Base-by-base conservation (phyloP, 2,888 invertebrate species). In the Catocala fraxini region DNA sequence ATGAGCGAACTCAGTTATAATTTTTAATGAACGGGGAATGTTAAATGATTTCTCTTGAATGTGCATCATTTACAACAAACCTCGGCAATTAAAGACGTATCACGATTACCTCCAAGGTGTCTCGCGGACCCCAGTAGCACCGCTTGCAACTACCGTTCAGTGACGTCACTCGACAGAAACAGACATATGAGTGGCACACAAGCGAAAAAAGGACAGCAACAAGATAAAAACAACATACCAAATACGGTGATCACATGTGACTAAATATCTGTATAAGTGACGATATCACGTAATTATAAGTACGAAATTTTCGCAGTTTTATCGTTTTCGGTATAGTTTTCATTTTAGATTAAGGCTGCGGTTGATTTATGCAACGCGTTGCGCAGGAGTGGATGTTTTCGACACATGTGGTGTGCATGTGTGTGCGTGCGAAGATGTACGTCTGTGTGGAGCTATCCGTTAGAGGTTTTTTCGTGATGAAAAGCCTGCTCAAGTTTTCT, bases 221-320 rank as follows among this genome's bases (percentile, higher is more conserved):
- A 73, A 75, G 77, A 86, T 86, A 90, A 91, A 89, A 89, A 89
- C 93, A 88, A 91, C 83, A 88, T 92, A 73, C 93, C 93, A 89
- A 89, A 93, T 94, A 93, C 85, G 93, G 91, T 67, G 82, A 71
- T 92, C 93, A 93, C 86, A 93, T 94, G 93, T 90, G 87, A 79
- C 89, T 88, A 93, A 93, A 93, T 89, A 90, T 88, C 80, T 83
- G 81, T 75, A 86, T 91, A 90, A 84, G 77, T 76, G 78, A 77
- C 73, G 80, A 84, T 82, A 71, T 78, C 68, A 65, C 66, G 77
- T 72, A 80, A 76, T 75, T 89, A 88, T 80, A 69, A 75, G 61
- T 68, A 77, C 78, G 81, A 80, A 82, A 84, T 81, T 89, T 87
- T 84, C 80, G 80, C 79, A 69, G 75, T 76, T 74, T 59, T 66